These are phyloP conservation scores for Brachymystax lenok DNA, from an alignment of 2,797 vertebrate genomes.

Conservation along the genomic window DNA sequence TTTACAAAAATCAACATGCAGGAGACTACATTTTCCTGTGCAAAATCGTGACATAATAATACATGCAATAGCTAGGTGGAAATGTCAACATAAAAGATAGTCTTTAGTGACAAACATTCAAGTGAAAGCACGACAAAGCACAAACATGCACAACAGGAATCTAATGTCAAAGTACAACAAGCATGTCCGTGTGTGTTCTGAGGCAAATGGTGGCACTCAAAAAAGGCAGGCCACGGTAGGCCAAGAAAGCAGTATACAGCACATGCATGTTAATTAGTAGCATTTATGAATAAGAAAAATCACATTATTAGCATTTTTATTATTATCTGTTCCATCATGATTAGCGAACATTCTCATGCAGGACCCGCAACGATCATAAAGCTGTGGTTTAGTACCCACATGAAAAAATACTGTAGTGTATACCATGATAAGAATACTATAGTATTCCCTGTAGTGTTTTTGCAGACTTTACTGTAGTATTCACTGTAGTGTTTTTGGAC, in stretches of 20 bases:
- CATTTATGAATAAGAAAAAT: too few relatives aligned
- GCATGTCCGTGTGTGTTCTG: neutral
- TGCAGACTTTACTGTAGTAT: too few relatives aligned
- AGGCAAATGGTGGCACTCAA: neutral
- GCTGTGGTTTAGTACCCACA: too few relatives aligned
- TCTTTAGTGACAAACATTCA: neutral
- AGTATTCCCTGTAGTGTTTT: too few relatives aligned
- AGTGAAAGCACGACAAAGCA: neutral
- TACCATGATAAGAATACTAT: too few relatives aligned
- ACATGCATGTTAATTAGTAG: neutral
- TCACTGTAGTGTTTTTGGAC: too few relatives aligned
- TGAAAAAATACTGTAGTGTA: too few relatives aligned
- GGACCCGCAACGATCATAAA: too few relatives aligned
- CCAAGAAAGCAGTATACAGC: neutral
- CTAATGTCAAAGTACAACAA: neutral
- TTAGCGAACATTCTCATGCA: too few relatives aligned
- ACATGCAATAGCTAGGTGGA: neutral
- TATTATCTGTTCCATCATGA: too few relatives aligned
- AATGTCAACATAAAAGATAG: neutral
- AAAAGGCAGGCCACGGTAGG: neutral
- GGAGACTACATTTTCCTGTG: neutral
- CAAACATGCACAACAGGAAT: neutral
- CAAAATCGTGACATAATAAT: neutral
- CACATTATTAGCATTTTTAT: too few relatives aligned
- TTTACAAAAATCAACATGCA: neutral